A percentile compares a stretch with the other conserved stretches of the same genome.
Evolutionary conservation across 2,888 invertebrate genomes (phyloP).

Genomic region (Flexamia atlantica): DNA sequence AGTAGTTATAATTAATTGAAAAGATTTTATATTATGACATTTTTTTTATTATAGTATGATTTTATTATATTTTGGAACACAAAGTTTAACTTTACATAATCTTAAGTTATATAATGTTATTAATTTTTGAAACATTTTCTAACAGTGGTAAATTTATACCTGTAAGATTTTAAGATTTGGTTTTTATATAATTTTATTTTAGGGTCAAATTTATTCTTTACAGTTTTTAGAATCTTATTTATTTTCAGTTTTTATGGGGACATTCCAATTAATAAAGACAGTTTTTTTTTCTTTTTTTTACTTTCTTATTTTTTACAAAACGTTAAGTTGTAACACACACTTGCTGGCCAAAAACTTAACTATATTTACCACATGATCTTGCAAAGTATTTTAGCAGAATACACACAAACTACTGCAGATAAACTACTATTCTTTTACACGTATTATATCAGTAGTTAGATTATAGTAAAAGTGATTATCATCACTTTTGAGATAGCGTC

Average conservation of each 20-base stretch:
- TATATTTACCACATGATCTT: neutral
- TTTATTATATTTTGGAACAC: too few species aligned
- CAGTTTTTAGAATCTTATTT: too few species aligned
- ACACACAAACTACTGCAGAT: neutral
- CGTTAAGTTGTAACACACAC: neutral
- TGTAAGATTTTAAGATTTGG: too few species aligned
- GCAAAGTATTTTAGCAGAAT: constrained; percentile 9
- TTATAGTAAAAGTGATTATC: neutral
- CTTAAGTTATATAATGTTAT: too few species aligned
- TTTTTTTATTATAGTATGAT: too few species aligned
- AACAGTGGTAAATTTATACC: too few species aligned
- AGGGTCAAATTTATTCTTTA: too few species aligned
- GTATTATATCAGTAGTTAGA: constrained; percentile 12
- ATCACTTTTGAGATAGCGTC: constrained; percentile 4
- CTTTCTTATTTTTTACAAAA: neutral
- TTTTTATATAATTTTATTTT: too few species aligned
- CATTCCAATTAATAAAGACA: constrained; percentile 16
- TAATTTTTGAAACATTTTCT: too few species aligned
- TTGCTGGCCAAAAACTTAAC: neutral
- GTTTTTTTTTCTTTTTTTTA: neutral
- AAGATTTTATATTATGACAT: too few species aligned
- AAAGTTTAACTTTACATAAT: too few species aligned
- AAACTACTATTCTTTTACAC: constrained; percentile 14
- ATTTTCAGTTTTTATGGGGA: neutral
- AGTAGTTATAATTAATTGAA: too few species aligned